phyloP scores from a whole-genome alignment of 2,113 vertebrate genomes.

The Lontra canadensis region DNA sequence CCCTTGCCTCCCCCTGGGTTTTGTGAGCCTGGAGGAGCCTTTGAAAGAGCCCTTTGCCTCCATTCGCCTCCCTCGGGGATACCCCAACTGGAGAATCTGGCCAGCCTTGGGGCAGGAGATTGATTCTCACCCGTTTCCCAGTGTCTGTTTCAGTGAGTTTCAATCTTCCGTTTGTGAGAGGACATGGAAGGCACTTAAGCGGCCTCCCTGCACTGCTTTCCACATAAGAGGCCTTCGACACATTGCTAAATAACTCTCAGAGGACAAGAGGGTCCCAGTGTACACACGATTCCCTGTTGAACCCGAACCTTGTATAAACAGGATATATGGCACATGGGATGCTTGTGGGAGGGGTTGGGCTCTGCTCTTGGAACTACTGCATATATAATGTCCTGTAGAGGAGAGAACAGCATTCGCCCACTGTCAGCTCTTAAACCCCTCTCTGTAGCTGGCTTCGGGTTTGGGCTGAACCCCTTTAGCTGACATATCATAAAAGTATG shows the following conservation, averaged over 20 bases:
- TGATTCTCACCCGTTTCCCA: not conserved
- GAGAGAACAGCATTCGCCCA: not conserved
- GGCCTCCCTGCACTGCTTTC: not conserved
- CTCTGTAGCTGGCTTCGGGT: not conserved
- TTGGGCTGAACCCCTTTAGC: slow-evolving; percentile 61
- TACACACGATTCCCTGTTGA: slow-evolving; percentile 52
- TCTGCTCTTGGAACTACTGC: not conserved
- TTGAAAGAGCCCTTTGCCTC: not conserved
- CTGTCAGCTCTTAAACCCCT: slow-evolving; percentile 39
- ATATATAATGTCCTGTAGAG: not conserved
- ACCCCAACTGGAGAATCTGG: not conserved
- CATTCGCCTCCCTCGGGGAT: not conserved
- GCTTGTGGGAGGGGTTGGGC: slow-evolving; percentile 34
- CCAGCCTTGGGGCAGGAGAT: not conserved
- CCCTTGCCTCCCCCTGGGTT: not conserved
- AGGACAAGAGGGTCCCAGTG: slow-evolving; percentile 51
- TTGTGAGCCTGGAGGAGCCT: not conserved
- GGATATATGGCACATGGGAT: not conserved
- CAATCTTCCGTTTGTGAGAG: not conserved
- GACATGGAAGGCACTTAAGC: not conserved
- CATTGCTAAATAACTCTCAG: slow-evolving; percentile 65
- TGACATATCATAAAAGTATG: not conserved
- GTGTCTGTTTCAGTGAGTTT: not conserved
- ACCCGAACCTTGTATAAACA: slow-evolving; percentile 65
- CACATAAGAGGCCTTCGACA: slow-evolving; percentile 71